Base-by-base conservation (phyloP, 2,888 invertebrate species). In the Pecten maximus region DNA sequence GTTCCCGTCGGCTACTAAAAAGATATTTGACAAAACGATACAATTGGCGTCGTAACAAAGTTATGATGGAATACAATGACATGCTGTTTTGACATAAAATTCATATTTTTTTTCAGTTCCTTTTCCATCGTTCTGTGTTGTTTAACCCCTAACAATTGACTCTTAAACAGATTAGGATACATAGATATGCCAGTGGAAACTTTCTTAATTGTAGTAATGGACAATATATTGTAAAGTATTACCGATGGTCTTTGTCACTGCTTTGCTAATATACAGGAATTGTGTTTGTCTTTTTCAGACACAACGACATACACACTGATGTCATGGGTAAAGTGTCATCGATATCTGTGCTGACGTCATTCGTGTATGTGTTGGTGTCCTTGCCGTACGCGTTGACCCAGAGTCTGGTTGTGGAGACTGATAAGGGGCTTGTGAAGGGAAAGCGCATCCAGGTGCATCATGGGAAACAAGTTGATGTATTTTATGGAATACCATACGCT, bases 401-500 rank as follows among this genome's bases (percentile, higher is more conserved):
- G 92, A 74, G 93, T 4, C 94, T 94, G 19, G 93, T 94, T 28
- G 91, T 93, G 40, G 88, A 91, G 23, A 95, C 95, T 23, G 95
- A 94, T 86, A 95, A 95, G 88, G 95, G 96, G 0, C 87, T 88
- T 23, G 93, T 96, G 23, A 92, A 92, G 23, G 96, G 96, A 2
- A 88, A 93, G 54, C 92, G 93, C 1, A 90, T 91, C 40, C 89
- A 74, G 28, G 93, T 93, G 35, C 90, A 93, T 44, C 91, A 94
- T 50, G 93, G 93, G 16, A 94, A 93, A 87, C 91, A 92, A 16
- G 92, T 96, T 23, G 95, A 96, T 89, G 94, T 94, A 40, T 97
- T 94, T 92, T 96, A 96, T 40, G 96, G 97, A 10, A 97, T 97
- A 89, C 97, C 97, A 3, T 97, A 94, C 93, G 97, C 97, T 15